Evolutionary conservation across 2,888 invertebrate genomes (phyloP).

Genomic region (Drosophila prostipennis): DNA sequence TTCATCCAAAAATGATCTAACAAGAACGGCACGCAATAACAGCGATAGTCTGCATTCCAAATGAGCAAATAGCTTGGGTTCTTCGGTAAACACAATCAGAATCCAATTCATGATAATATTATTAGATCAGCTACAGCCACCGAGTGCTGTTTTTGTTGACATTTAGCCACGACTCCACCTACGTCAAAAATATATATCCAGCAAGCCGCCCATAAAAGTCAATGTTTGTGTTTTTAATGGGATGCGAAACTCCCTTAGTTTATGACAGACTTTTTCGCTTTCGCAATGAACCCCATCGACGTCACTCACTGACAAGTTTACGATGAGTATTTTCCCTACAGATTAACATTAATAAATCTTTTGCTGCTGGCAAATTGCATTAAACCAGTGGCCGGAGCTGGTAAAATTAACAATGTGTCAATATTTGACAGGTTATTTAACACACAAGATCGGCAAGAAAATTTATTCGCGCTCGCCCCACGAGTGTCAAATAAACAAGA

Average conservation of each 20-base stretch:
- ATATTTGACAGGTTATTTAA: slow-evolving; percentile 65
- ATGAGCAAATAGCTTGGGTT: slow-evolving; percentile 15
- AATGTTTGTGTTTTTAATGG: slow-evolving; percentile 39
- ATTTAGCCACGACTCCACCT: slow-evolving; percentile 47
- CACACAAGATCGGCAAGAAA: slow-evolving; percentile 35
- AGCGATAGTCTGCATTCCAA: slow-evolving; percentile 20
- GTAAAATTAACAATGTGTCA: slow-evolving; percentile 65
- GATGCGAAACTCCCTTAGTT: slow-evolving; percentile 17
- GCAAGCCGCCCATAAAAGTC: neutral
- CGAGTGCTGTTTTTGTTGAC: slow-evolving; percentile 42
- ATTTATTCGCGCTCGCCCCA: slow-evolving; percentile 48
- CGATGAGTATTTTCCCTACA: slow-evolving; percentile 33
- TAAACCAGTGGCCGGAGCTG: slow-evolving; percentile 18
- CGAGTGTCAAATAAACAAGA: slow-evolving; percentile 57
- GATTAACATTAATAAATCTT: slow-evolving; percentile 62
- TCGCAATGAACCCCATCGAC: slow-evolving; percentile 38
- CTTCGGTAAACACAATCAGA: slow-evolving; percentile 42
- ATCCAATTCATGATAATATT: slow-evolving; percentile 60
- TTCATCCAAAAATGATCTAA: slow-evolving; percentile 31
- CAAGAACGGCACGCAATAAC: slow-evolving; percentile 22
- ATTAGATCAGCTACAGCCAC: slow-evolving; percentile 50
- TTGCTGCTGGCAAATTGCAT: slow-evolving; percentile 39
- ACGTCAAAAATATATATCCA: slow-evolving; percentile 7
- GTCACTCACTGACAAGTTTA: slow-evolving; percentile 52
- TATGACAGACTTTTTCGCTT: slow-evolving; percentile 7